Conservation (phyloP, 2,888 invertebrate species). For the Lymantria monacha region DNA sequence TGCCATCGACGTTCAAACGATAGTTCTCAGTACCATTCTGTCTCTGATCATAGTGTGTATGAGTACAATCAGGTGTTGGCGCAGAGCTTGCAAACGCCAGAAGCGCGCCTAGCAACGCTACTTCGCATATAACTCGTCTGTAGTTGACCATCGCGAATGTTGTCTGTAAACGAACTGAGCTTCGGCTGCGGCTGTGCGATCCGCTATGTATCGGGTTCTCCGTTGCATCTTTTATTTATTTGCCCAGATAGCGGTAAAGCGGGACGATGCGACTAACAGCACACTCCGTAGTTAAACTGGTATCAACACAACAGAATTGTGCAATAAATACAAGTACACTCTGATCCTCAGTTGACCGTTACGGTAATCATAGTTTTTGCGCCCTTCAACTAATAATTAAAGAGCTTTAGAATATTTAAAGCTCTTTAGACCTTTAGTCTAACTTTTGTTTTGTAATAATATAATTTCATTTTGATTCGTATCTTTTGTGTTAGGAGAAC, state of each 20-base stretch:
- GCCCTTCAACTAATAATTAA: not conserved
- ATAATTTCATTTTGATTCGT: not conserved
- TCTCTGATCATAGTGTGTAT: constrained; percentile 84
- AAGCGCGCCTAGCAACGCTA: constrained; percentile 46
- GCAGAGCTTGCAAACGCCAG: constrained; percentile 42
- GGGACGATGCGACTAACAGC: constrained; percentile 51
- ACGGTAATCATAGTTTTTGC: not conserved
- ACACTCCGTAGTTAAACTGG: constrained; percentile 65
- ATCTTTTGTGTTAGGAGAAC: constrained; percentile 13
- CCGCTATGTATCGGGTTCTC: constrained; percentile 71
- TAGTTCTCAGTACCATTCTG: constrained; percentile 91
- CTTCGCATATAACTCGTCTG: constrained; percentile 69
- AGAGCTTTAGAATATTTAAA: no score
- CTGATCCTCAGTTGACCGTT: constrained; percentile 12
- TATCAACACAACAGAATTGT: constrained; percentile 57
- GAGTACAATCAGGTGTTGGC: constrained; percentile 42
- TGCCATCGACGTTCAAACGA: constrained; percentile 85
- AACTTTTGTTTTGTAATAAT: not conserved
- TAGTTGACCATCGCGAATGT: constrained; percentile 75
- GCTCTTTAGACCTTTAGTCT: not conserved
- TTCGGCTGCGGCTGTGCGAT: constrained; percentile 48
- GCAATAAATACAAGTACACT: constrained; percentile 46
- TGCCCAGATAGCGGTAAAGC: constrained; percentile 77
- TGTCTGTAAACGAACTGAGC: constrained; percentile 61
- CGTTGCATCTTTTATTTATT: constrained; percentile 80